Percentiles rank a stretch among this genome's conserved stretches.
These are phyloP conservation scores for Seira sanloemensis DNA, from an alignment of 2,888 invertebrate genomes.

Conservation along the genomic window DNA sequence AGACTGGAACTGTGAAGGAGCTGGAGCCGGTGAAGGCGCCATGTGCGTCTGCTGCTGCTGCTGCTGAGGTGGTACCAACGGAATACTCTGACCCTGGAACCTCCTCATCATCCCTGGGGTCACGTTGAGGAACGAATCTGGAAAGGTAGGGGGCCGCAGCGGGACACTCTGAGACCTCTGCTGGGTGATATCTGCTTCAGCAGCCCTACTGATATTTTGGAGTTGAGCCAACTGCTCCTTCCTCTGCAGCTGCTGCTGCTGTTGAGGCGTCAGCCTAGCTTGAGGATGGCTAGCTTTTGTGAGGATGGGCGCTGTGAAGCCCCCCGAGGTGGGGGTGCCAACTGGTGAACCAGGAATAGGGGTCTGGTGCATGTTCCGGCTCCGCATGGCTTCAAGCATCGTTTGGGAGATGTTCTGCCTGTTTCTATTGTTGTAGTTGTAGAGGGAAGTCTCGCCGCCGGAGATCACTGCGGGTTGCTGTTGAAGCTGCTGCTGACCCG, in stretches of 20 bases:
- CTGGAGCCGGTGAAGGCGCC: no score
- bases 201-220: no score
- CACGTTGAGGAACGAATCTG: no score
- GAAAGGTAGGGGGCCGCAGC: no score
- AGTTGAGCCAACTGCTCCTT: no score
- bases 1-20: background rate
- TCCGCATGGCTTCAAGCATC: background rate
- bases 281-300: background rate
- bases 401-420: conserved; percentile 21
- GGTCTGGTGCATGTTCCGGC: background rate
- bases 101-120: no score
- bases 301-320: conserved; percentile 6
- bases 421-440: conserved; percentile 18
- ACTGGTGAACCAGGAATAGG: no score
- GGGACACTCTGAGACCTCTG: no score
- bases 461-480: conserved; percentile 21
- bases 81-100: no score
- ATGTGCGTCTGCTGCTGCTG: no score
- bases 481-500: background rate
- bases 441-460: conserved; percentile 13
- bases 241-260: background rate
- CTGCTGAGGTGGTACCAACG: no score
- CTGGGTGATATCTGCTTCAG: no score
- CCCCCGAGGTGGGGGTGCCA: conserved; percentile 12
- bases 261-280: background rate